These are phyloP conservation scores for Oeneis ivallda DNA, from an alignment of 2,888 invertebrate species.

Conservation along the genomic window DNA sequence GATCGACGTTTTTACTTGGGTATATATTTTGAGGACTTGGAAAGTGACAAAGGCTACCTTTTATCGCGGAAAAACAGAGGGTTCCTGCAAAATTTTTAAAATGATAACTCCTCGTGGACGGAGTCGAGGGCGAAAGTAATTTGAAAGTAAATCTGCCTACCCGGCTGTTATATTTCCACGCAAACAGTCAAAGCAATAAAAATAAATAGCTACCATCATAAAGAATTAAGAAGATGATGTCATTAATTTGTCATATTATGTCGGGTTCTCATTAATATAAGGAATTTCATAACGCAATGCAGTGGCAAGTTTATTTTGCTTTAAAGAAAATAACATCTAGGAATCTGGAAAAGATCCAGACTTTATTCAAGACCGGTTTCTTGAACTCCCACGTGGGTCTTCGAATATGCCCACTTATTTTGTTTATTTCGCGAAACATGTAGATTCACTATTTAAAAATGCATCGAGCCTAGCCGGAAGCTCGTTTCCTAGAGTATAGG, in stretches of 20 bases:
- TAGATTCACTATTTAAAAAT: slow-evolving; percentile 13
- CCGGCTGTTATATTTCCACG: too few relatives aligned
- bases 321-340: slow-evolving; percentile 19
- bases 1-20: too few relatives aligned
- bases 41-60: too few relatives aligned
- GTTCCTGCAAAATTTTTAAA: too few relatives aligned
- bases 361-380: slow-evolving; percentile 12
- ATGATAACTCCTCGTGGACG: too few relatives aligned
- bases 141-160: too few relatives aligned
- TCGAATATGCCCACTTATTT: slow-evolving; percentile 11
- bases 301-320: slow-evolving; percentile 7
- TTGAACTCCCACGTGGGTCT: slow-evolving; percentile 19
- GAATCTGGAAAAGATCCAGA: slow-evolving; percentile 20
- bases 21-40: too few relatives aligned
- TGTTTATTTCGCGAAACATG: slow-evolving; percentile 14
- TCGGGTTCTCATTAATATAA: not conserved
- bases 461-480: not conserved
- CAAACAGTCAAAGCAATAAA: too few relatives aligned
- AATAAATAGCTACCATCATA: too few relatives aligned
- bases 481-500: not conserved
- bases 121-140: too few relatives aligned
- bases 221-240: too few relatives aligned
- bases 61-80: too few relatives aligned
- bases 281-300: slow-evolving; percentile 10
- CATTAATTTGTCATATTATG: not conserved